Evolutionary conservation across 2,797 vertebrate species (phyloP).

Genomic region (Ciconia nigra): DNA sequence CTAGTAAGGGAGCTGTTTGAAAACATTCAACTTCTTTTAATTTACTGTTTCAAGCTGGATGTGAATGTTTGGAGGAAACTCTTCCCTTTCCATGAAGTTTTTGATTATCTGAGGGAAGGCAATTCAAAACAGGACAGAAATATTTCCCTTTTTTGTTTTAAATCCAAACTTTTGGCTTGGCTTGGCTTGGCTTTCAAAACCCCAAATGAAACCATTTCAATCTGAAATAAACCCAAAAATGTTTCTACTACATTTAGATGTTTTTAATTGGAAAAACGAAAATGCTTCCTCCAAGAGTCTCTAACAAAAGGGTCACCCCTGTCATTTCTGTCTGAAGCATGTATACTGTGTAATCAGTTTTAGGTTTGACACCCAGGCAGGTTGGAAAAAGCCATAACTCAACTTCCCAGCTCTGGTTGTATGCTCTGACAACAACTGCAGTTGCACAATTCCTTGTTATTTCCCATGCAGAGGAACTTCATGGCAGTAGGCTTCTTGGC

Average conservation of each 20-base stretch:
- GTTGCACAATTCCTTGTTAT: constrained; percentile 2
- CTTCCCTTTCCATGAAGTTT: not conserved
- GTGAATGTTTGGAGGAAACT: not conserved
- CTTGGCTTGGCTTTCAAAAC: constrained; percentile 13
- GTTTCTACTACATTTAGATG: not conserved
- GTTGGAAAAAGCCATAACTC: not conserved
- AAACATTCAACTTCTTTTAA: not conserved
- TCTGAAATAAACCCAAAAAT: not conserved
- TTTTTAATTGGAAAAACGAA: not conserved
- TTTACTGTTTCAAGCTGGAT: not conserved
- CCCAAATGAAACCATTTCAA: not conserved
- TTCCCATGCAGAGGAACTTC: not conserved
- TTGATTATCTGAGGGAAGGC: constrained; percentile 14
- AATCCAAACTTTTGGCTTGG: constrained; percentile 14
- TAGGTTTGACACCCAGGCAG: not conserved
- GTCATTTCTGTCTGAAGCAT: not conserved
- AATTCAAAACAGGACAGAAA: constrained; percentile 31
- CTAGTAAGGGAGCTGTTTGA: not conserved
- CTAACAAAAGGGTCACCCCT: not conserved
- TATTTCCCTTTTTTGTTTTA: not conserved
- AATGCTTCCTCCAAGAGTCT: not conserved
- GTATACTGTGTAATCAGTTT: not conserved
- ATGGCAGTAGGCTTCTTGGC: not conserved
- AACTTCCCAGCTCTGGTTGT: not conserved
- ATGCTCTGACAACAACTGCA: not conserved